Evolutionary conservation across 2,797 vertebrate species (phyloP), one percentile per base, ranked within the genome.

Genomic region (Hybognathus amarus): DNA sequence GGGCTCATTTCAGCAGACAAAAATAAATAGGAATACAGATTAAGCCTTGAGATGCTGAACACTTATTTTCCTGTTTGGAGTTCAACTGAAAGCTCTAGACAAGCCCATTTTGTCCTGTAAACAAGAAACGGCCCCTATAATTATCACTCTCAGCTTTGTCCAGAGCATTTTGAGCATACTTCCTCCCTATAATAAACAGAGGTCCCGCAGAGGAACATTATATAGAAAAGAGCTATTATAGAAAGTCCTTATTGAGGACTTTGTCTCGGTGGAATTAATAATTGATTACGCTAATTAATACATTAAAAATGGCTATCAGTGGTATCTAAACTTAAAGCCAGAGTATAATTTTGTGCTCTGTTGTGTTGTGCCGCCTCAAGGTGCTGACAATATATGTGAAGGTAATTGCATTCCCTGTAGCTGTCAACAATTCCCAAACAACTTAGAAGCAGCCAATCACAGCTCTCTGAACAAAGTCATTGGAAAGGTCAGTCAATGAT

Each of bases 371-470:
- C 12, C n/a, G 8, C 79, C 68, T 61, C 27, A 36, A 67, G 24
- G 24, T 75, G 47, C 83, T 80, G 61, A 71, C 59, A 79, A 79
- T 79, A 33, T 52, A 79, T 73, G 20, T 79, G 22, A 27, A 56
- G 33, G 42, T 73, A 79, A 79, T 66, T 74, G 36, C 20, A 59
- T 24, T 84, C 18, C 12, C 18, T 74, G 59, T 52, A 30, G 77
- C 17, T 50, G 69, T 74, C 68, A 81, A 63, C 20, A 61, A 17
- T 63, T 70, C 38, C 10, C 38, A 33, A 71, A 71, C 52, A 71
- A 18, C n/a, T n/a, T n/a, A n/a, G n/a, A n/a, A n/a, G 24, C 54
- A 45, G 54, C 27, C 54, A 61, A 30, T 61, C 52, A 22, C 36
- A 45, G 79, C 63, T 70, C 12, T 36, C 40, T 13, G 5, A 36